Percentiles rank a stretch among this genome's conserved stretches.
Evolutionary conservation across 2,113 vertebrate species (phyloP).

Genomic region (Symphodus melops): DNA sequence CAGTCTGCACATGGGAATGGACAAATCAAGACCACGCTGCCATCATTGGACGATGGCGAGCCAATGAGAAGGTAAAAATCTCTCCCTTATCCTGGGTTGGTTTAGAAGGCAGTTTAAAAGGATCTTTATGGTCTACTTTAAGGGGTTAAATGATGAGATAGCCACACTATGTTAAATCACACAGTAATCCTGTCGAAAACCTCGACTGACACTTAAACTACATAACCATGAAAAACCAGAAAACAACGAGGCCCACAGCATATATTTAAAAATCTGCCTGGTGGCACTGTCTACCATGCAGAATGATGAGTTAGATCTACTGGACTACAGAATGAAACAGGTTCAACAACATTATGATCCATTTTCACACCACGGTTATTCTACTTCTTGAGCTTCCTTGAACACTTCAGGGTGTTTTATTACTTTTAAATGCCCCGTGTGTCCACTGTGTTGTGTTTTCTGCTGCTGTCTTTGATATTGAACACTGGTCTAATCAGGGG

Average conservation of each 20-base stretch:
- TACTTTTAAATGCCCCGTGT: not conserved
- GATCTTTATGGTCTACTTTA: conserved; percentile 33
- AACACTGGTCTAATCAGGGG: conserved; percentile 1
- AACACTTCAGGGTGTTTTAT: not conserved
- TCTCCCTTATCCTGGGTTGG: conserved; percentile 56
- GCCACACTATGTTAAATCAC: conserved; percentile 54
- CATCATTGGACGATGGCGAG: conserved; percentile 64
- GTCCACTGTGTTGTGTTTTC: not conserved
- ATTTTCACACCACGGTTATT: not conserved
- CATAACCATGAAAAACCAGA: conserved; percentile 18
- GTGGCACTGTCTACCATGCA: conserved; percentile 43
- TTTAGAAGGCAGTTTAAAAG: conserved; percentile 58
- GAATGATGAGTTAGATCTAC: conserved; percentile 42
- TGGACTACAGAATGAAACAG: conserved; percentile 34
- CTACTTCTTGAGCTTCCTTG: not conserved
- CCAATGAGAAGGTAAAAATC: conserved; percentile 54
- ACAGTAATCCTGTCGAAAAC: conserved; percentile 28
- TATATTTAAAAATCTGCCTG: not conserved
- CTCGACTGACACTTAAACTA: conserved; percentile 13
- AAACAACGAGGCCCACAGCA: not conserved
- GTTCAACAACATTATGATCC: not conserved
- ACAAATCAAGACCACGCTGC: conserved; percentile 54
- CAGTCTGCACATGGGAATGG: conserved; percentile 25
- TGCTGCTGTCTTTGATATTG: not conserved
- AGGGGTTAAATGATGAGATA: conserved; percentile 47